Conservation (phyloP, 2,888 invertebrate species). For the Euplexia lucipara region DNA sequence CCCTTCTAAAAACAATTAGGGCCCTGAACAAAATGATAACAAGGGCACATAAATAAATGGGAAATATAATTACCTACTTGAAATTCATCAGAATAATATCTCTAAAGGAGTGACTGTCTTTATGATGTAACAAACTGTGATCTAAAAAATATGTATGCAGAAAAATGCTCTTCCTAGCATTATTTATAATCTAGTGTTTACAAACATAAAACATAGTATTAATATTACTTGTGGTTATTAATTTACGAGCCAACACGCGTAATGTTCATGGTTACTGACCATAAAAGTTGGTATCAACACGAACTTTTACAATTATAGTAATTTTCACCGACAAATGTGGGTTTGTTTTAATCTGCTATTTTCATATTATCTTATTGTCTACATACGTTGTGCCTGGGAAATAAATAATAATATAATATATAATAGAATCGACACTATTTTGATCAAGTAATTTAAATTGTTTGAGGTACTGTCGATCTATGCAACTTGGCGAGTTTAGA, state of each 20-base stretch:
- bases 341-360: slow-evolving; percentile 12
- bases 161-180: not conserved
- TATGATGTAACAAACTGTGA: not conserved
- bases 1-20: not conserved
- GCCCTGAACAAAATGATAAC: not conserved
- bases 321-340: slow-evolving; percentile 18
- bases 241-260: slow-evolving; percentile 35
- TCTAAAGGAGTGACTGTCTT: not conserved
- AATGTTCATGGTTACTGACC: slow-evolving; percentile 30
- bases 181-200: slow-evolving; percentile 17
- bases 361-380: slow-evolving; percentile 1
- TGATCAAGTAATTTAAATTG: too few relatives aligned
- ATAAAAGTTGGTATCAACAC: slow-evolving; percentile 42
- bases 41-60: not conserved
- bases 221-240: slow-evolving; percentile 18
- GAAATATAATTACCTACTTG: not conserved
- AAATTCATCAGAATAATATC: not conserved
- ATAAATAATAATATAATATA: too few relatives aligned
- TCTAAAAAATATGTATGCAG: too few relatives aligned
- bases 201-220: slow-evolving; percentile 13
- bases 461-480: too few relatives aligned
- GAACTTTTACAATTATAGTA: slow-evolving; percentile 28
- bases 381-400: too few relatives aligned
- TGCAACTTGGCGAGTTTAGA: too few relatives aligned
- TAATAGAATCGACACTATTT: too few relatives aligned